Percentiles rank a stretch among this genome's conserved stretches.
Evolutionary conservation across 2,113 vertebrate genomes (phyloP).

Genomic region (Hymenochirus boettgeri): DNA sequence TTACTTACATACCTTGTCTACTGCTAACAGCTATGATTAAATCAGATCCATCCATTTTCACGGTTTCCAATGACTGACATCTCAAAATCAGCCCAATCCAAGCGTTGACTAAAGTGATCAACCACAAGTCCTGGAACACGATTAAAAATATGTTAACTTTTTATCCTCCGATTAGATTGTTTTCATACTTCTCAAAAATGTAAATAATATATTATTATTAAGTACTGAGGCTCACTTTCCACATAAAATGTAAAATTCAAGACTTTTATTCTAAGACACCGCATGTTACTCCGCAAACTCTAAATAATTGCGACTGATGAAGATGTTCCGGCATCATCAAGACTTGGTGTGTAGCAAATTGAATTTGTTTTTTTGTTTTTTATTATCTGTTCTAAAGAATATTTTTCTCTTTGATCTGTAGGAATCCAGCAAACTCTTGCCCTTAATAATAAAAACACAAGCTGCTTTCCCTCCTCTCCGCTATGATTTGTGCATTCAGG

Average conservation of each 20-base stretch:
- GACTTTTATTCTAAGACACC: constrained; percentile 8
- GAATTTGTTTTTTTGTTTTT: constrained; percentile 8
- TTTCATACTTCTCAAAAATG: not conserved
- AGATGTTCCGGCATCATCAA: not conserved
- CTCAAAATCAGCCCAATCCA: constrained; percentile 96
- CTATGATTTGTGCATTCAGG: not conserved
- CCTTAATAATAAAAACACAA: constrained; percentile 40
- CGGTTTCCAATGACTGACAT: constrained; percentile 87
- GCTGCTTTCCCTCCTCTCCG: constrained; percentile 27
- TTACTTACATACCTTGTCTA: constrained; percentile 74
- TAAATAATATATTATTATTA: constrained; percentile 15
- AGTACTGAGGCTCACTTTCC: not conserved
- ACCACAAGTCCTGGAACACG: constrained; percentile 79
- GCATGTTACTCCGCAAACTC: constrained; percentile 5
- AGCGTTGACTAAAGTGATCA: constrained; percentile 88
- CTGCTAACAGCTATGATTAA: constrained; percentile 77
- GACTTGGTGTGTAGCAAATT: not conserved
- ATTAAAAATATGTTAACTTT: constrained; percentile 4
- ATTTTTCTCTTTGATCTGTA: constrained; percentile 19
- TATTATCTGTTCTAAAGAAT: constrained; percentile 12
- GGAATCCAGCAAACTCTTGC: constrained; percentile 7
- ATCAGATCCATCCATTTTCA: constrained; percentile 85
- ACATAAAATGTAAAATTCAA: not conserved
- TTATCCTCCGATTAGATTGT: not conserved
- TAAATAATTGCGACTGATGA: constrained; percentile 23